Evolutionary conservation across 1,140 invertebrate species (phyloP).

Genomic region (Cydia fagiglandana): DNA sequence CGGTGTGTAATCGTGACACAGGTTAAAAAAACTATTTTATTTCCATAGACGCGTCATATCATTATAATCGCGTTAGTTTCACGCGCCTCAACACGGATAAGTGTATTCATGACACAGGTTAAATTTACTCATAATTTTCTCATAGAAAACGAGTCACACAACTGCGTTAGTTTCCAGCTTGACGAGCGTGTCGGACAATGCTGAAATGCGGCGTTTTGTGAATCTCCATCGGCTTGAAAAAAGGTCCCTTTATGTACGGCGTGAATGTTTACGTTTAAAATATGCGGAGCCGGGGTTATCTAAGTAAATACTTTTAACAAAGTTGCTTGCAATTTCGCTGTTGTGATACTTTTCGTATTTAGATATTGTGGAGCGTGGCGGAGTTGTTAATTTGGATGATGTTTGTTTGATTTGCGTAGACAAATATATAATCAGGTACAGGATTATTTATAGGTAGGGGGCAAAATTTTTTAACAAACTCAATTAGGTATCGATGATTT

Average conservation of each 20-base stretch:
- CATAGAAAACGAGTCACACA: not conserved
- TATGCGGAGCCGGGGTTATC: slow-evolving; percentile 22
- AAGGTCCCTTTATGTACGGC: slow-evolving; percentile 19
- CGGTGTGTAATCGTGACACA: too few species aligned
- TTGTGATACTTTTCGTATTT: slow-evolving; percentile 10
- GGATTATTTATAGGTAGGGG: too few species aligned
- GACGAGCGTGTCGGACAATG: slow-evolving; percentile 3
- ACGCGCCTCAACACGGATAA: too few species aligned
- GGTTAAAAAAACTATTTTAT: too few species aligned
- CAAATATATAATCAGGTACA: not conserved
- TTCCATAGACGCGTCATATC: too few species aligned
- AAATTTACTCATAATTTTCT: not conserved
- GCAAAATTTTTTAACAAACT: too few species aligned
- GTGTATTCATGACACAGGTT: too few species aligned
- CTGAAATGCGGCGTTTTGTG: not conserved
- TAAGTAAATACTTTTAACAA: slow-evolving; percentile 15
- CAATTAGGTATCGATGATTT: too few species aligned
- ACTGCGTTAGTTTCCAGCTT: not conserved
- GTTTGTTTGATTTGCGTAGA: not conserved
- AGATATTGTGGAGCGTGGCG: not conserved
- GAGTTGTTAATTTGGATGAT: not conserved
- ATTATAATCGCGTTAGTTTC: too few species aligned
- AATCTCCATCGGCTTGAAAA: slow-evolving; percentile 21
- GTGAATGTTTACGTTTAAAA: slow-evolving; percentile 22
- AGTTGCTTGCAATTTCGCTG: not conserved